phyloP scores from a whole-genome alignment of 1,140 invertebrate species.

The Aleiodes sp. region DNA sequence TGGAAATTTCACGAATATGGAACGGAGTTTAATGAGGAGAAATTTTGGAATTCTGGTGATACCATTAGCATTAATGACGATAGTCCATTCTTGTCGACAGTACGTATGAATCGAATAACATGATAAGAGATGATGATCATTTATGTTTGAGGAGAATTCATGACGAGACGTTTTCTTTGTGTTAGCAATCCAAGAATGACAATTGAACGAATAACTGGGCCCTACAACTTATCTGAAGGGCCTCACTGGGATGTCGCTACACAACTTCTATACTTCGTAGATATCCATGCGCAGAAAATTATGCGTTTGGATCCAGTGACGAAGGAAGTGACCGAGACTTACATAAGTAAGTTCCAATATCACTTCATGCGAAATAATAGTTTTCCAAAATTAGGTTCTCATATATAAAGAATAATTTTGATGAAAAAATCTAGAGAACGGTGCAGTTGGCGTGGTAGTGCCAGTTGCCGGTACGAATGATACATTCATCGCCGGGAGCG shows the following conservation, averaged over 20 bases:
- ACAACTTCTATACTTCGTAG: conserved; percentile 50
- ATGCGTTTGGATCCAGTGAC: background rate
- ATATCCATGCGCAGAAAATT: background rate
- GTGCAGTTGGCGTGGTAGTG: conserved; percentile 71
- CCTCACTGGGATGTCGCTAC: conserved; percentile 74
- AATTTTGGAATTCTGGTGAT: too few relatives aligned
- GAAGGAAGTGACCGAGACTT: background rate
- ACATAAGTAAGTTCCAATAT: conserved; percentile 5
- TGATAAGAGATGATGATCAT: background rate
- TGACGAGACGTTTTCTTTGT: too few relatives aligned
- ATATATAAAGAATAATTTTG: background rate
- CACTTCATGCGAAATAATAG: background rate
- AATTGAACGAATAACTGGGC: conserved; percentile 38
- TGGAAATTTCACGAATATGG: too few relatives aligned
- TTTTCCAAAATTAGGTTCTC: background rate
- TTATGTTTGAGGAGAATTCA: too few relatives aligned
- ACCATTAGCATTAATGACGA: background rate
- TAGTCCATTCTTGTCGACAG: too few relatives aligned
- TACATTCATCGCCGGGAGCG: conserved; percentile 74
- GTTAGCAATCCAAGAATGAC: too few relatives aligned
- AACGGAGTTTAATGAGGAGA: too few relatives aligned
- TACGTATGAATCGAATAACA: too few relatives aligned
- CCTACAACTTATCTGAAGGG: conserved; percentile 68
- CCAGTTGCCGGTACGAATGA: conserved; percentile 72
- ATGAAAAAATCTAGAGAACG: conserved; percentile 54